Conservation (phyloP, 2,113 vertebrate genomes). For the Leptocoma aspasia region DNA sequence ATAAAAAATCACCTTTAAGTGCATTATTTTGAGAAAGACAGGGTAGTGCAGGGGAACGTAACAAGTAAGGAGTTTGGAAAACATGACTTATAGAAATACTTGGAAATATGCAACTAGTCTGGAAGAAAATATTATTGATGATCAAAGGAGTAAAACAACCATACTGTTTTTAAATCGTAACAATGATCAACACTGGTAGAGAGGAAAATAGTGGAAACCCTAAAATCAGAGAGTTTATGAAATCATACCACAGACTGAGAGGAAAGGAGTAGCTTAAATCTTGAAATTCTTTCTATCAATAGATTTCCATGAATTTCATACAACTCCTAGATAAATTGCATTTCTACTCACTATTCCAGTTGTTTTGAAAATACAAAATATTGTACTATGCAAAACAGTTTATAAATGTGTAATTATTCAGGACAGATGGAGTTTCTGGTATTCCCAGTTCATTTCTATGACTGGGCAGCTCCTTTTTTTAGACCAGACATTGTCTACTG, state of each 20-base stretch:
- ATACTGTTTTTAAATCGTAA: background rate
- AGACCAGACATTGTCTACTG: background rate
- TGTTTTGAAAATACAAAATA: background rate
- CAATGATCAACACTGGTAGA: background rate
- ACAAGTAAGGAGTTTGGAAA: background rate
- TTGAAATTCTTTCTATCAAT: background rate
- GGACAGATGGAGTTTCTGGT: background rate
- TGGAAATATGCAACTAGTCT: background rate
- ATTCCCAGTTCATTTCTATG: conserved; percentile 4
- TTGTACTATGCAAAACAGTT: background rate
- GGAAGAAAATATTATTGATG: background rate
- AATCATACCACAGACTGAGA: background rate
- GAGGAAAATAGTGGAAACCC: background rate
- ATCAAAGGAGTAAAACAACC: background rate
- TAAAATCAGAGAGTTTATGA: background rate
- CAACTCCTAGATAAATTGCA: background rate
- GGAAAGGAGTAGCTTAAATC: background rate
- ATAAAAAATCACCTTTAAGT: background rate
- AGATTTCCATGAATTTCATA: background rate
- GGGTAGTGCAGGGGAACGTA: background rate
- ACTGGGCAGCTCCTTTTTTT: background rate
- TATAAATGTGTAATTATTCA: background rate
- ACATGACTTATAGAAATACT: background rate
- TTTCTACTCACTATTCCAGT: background rate
- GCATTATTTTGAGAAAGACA: background rate